Base-by-base conservation (phyloP, 1,140 invertebrate genomes). In the Brachionus rotundiformis region DNA sequence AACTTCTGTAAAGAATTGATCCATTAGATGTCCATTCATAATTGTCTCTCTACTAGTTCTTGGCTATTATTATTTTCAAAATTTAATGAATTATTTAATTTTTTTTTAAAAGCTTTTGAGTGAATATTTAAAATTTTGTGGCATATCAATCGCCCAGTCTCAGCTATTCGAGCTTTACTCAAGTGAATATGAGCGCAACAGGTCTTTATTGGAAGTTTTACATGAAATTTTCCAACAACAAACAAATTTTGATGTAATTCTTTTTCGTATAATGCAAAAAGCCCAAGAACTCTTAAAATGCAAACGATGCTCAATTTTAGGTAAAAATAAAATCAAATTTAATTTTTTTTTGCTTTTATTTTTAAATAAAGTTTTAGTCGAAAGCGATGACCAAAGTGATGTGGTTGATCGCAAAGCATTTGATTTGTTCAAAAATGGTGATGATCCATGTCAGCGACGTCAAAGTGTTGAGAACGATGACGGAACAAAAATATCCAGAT, bases 221-320 rank as follows among this genome's bases (percentile, higher is more conserved):
- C 89, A 90, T 83, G 89, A 90, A 83, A 82, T 90, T 11, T 90
- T 90, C 82, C 89, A 90, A 84, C 88, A 90, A 83, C 89, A 90
- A 83, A 90, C 88, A 2, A 89, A 89, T 0, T 81, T 90, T 77
- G 89, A 90, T 82, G 87, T 88, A 84, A 88, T 90, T 5, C 86
- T 90, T 7, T 84, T 88, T 81, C 89, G 89, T 83, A 89, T 88
- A 27, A 89, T 90, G 87, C 88, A 90, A 82, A 71, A 88, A 77
- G 88, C 89, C 25, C 89, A 89, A 82, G 82, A 85, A 29, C 85
- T 90, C 6, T 84, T 90, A 27, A 89, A 89, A 84, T 89, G 89
- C 79, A 88, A 90, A 83, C 82, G 87, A 13, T 89, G 89, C 6
- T 87, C 89, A 10, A 88, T 90, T 8, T 84, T 90, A 25, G 84